Evolutionary conservation across 2,888 invertebrate genomes (phyloP), one percentile per base, ranked within the genome.

Genomic region (Brachycybe producta): DNA sequence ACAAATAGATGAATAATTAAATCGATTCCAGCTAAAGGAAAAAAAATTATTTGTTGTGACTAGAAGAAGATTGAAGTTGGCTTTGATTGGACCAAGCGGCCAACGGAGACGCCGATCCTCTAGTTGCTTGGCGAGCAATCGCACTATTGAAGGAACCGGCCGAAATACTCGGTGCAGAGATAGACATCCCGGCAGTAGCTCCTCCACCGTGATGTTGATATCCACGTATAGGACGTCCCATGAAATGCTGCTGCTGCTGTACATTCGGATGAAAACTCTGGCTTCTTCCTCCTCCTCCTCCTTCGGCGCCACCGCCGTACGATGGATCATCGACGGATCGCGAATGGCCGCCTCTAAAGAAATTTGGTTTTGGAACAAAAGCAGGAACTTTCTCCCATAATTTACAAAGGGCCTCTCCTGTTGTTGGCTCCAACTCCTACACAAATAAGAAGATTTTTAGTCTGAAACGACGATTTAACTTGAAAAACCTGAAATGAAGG

Each of bases 371-470:
- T 49, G 50, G 48, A 19, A 54, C 54, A 48, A 57, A 54, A 19
- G 52, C 42, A 17, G 62, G 60, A n/a, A 60, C 55, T 53, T 60
- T 62, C 50, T 71, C 68, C 70, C 70, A 71, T 47, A 70, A 57
- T 52, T 64, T 64, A 27, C 70, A 61, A 26, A 72, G 58, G 15
- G 62, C 59, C 57, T 69, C 67, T 23, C 70, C 72, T 15, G 70
- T 65, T 47, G 57, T 59, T 15, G 69, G 67, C 51, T 70, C 71
- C 26, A 72, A 58, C 57, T 72, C 71, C 71, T 72, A 56, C 2
- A 56, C 58, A 54, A 42, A 48, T 26, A 27, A n/a, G 13, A 49
- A 35, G 23, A 19, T 13, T 17, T 21, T 23, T 26, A 32, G 5
- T 38, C 7, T 7, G 23, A 40, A 46, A 40, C 8, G 17, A 7